Evolutionary conservation across 2,888 invertebrate species (phyloP).

Genomic region (Hirudinaria manillensis): DNA sequence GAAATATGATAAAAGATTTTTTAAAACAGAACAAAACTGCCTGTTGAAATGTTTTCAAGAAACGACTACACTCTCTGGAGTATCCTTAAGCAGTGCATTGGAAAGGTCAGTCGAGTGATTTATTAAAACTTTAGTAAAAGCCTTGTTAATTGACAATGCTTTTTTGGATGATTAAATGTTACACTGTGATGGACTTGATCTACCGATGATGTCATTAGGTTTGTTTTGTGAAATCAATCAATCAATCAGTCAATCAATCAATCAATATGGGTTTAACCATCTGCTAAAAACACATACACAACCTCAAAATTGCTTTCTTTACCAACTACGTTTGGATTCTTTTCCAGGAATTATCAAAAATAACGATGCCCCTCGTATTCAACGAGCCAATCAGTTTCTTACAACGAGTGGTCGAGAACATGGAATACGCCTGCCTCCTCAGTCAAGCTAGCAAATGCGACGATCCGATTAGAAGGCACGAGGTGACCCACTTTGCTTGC

Average conservation of each 20-base stretch:
- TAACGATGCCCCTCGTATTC: constrained; percentile 92
- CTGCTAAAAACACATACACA: too few relatives aligned
- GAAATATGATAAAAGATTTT: not conserved
- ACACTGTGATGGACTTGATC: too few relatives aligned
- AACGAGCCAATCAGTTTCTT: constrained; percentile 92
- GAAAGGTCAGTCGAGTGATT: constrained; percentile 44
- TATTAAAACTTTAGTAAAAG: not conserved
- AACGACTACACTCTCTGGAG: constrained; percentile 79
- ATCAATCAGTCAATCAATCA: not conserved
- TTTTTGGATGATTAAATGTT: too few relatives aligned
- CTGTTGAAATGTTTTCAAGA: constrained; percentile 55
- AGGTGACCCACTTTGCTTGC: constrained; percentile 60
- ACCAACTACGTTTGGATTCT: too few relatives aligned
- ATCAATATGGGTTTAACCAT: not conserved
- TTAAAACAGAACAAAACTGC: constrained; percentile 48
- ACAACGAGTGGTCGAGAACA: constrained; percentile 85
- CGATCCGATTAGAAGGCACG: constrained; percentile 76
- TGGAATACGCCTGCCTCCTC: constrained; percentile 78
- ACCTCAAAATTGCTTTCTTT: not conserved
- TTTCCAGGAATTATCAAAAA: constrained; percentile 75
- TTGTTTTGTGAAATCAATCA: too few relatives aligned
- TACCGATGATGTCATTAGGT: too few relatives aligned
- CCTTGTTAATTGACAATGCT: too few relatives aligned
- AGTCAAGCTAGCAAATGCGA: constrained; percentile 70
- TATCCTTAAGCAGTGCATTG: constrained; percentile 79